Evolutionary conservation across 2,888 invertebrate genomes (phyloP).

Genomic region (Oscheius myriophilus): DNA sequence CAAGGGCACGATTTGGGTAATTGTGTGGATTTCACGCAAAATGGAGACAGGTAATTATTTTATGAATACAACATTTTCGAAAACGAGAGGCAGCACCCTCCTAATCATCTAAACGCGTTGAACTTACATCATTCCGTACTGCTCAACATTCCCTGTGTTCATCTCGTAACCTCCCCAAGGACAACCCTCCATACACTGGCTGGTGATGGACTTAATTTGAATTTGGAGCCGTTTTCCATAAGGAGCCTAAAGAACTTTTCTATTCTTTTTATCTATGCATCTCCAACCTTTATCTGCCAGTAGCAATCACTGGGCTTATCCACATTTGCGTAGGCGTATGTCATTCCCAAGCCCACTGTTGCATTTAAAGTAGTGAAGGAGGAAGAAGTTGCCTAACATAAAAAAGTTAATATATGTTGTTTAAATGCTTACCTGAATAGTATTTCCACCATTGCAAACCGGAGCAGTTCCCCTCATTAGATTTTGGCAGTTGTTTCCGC

Average conservation of each 20-base stretch:
- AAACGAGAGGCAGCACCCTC: too few species aligned
- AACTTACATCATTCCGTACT: constrained; percentile 7
- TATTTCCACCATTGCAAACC: constrained; percentile 15
- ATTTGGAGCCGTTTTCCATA: constrained; percentile 6
- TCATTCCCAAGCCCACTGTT: neutral
- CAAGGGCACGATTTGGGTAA: too few species aligned
- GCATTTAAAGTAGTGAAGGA: neutral
- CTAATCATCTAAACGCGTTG: too few species aligned
- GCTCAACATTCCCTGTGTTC: constrained; percentile 14
- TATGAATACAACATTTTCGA: too few species aligned
- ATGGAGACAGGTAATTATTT: too few species aligned
- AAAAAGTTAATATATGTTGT: neutral
- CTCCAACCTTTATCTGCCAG: neutral
- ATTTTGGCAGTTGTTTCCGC: constrained; percentile 5
- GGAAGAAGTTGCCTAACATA: neutral
- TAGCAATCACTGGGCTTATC: neutral
- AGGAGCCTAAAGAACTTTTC: constrained; percentile 8
- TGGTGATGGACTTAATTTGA: neutral
- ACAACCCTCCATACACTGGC: constrained; percentile 10
- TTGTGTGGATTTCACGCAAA: too few species aligned
- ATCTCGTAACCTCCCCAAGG: constrained; percentile 18
- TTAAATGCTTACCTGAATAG: constrained; percentile 1
- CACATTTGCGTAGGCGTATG: neutral
- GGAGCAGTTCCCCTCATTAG: constrained; percentile 4
- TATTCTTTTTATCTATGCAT: neutral